Conservation (phyloP, 2,113 vertebrate genomes). For the Pontoporia blainvillei region DNA sequence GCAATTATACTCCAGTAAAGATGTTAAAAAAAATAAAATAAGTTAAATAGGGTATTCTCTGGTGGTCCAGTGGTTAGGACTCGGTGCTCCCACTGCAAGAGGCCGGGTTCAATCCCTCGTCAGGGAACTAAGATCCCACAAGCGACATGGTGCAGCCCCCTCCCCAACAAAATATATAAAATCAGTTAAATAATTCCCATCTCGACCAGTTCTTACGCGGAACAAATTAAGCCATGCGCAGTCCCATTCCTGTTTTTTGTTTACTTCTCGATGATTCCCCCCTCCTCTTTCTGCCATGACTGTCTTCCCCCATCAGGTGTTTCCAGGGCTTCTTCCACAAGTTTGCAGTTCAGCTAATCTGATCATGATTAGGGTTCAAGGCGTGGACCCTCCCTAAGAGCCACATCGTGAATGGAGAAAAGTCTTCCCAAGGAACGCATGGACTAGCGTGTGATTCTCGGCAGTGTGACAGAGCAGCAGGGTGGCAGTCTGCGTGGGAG, state of each 20-base stretch:
- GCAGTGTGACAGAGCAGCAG: neutral
- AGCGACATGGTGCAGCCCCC: neutral
- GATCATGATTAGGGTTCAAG: neutral
- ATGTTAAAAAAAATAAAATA: too few species aligned
- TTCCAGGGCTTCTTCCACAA: neutral
- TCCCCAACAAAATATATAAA: neutral
- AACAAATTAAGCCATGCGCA: accelerated
- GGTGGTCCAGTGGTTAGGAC: neutral
- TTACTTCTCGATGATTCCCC: neutral
- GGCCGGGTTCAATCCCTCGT: neutral
- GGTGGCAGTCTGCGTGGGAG: neutral
- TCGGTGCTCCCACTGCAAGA: neutral
- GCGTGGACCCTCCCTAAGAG: neutral
- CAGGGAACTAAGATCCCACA: neutral
- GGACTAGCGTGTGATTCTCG: too few species aligned
- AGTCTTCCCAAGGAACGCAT: neutral
- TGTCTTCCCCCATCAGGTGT: accelerated
- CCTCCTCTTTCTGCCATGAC: neutral
- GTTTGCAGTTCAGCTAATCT: neutral
- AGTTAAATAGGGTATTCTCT: neutral
- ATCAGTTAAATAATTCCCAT: neutral
- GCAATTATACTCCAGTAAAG: too few species aligned
- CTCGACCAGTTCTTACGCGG: neutral
- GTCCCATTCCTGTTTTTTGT: neutral
- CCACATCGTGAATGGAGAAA: too few species aligned